Evolutionary conservation across 2,888 invertebrate genomes (phyloP).

Genomic region (Dysmachus trigonus): DNA sequence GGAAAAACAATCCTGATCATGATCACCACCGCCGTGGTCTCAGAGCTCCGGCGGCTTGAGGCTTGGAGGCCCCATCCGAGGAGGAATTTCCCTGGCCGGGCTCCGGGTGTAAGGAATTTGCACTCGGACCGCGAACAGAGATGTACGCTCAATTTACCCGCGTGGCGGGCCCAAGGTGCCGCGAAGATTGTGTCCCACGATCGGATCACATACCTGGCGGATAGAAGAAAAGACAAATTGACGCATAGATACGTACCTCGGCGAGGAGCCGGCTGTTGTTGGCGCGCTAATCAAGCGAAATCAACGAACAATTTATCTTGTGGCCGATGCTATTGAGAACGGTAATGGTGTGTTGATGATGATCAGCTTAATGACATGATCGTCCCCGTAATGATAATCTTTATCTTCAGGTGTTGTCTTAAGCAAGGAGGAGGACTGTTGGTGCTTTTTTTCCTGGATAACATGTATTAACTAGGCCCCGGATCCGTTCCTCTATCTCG

Average conservation of each 20-base stretch:
- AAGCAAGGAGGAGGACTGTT: neutral
- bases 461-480: conserved; percentile 13
- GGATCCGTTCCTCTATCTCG: neutral
- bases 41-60: neutral
- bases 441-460: neutral
- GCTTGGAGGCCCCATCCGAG: neutral
- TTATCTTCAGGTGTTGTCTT: conserved; percentile 43
- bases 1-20: neutral
- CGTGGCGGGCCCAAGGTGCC: conserved; percentile 4
- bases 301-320: conserved; percentile 48
- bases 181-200: conserved; percentile 34
- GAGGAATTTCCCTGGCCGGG: neutral
- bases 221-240: conserved; percentile 46
- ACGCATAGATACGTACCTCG: conserved; percentile 42
- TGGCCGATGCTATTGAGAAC: conserved; percentile 28
- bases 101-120: conserved; percentile 29
- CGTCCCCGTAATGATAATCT: conserved; percentile 45
- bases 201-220: conserved; percentile 37
- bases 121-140: neutral
- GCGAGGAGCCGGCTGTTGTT: conserved; percentile 1
- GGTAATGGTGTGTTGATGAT: conserved; percentile 35
- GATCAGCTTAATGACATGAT: conserved; percentile 47
- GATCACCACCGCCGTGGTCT: neutral
- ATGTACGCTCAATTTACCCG: neutral
- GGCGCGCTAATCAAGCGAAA: conserved; percentile 48